phyloP scores from a whole-genome alignment of 2,797 vertebrate genomes.

The Heliangelus exortis region DNA sequence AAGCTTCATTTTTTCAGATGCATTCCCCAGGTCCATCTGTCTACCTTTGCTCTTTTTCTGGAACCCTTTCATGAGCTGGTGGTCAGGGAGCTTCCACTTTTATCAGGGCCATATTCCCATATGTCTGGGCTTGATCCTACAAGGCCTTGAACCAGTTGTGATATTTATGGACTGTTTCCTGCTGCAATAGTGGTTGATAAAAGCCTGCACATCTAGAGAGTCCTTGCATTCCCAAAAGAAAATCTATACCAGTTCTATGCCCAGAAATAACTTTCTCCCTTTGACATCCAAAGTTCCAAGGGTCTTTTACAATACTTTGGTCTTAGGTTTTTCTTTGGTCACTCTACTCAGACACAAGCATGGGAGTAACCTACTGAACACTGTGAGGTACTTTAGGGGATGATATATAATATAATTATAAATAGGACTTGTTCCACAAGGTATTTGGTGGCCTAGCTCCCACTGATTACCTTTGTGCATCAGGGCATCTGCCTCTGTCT shows the following conservation, averaged over 20 bases:
- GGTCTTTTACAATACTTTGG: not conserved
- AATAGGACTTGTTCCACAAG: not conserved
- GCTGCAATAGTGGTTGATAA: accelerated
- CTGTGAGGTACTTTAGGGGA: not conserved
- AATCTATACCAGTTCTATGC: not conserved
- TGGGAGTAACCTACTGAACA: not conserved
- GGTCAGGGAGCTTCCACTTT: not conserved
- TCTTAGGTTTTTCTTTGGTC: not conserved
- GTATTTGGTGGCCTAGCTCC: not conserved
- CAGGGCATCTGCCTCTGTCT: not conserved
- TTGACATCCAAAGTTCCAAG: not conserved
- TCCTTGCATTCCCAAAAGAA: not conserved
- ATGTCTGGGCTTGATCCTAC: not conserved
- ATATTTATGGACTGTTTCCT: not conserved
- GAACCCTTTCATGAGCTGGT: not conserved
- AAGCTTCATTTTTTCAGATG: not conserved
- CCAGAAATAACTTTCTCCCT: not conserved
- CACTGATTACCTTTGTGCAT: not conserved
- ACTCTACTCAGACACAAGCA: not conserved
- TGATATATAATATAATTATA: not conserved
- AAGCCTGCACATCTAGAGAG: not conserved
- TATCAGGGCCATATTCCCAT: not conserved
- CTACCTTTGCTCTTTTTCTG: not conserved
- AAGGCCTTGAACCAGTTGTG: not conserved
- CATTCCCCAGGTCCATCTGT: not conserved